phyloP scores from a whole-genome alignment of 2,888 invertebrate genomes.

The Coelinius sp. region DNA sequence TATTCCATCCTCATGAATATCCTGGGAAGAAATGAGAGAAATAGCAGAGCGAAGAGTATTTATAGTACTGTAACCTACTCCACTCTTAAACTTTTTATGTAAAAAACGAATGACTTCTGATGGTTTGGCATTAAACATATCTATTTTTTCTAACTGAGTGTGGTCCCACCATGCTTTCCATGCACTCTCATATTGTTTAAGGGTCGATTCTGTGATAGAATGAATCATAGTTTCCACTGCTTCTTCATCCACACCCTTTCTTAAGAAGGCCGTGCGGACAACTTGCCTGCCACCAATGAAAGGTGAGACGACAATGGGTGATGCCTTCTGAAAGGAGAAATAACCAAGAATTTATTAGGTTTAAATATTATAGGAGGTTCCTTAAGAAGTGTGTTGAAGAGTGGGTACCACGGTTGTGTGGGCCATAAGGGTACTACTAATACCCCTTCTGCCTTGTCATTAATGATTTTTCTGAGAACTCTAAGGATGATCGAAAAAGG shows the following conservation, averaged over 20 bases:
- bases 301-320: constrained; percentile 32
- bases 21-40: constrained; percentile 25
- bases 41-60: constrained; percentile 32
- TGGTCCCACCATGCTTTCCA: constrained; percentile 24
- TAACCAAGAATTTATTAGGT: constrained; percentile 4
- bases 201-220: constrained; percentile 30
- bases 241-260: constrained; percentile 1
- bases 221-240: constrained; percentile 13
- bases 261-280: constrained; percentile 33
- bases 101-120: constrained; percentile 17
- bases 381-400: background rate
- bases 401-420: constrained; percentile 42
- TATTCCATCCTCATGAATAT: constrained; percentile 22
- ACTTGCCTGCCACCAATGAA: constrained; percentile 29
- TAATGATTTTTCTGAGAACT: constrained; percentile 35
- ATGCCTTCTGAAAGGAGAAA: background rate
- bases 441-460: constrained; percentile 40
- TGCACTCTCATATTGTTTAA: constrained; percentile 30
- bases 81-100: background rate
- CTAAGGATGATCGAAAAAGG: constrained; percentile 42
- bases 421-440: constrained; percentile 41
- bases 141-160: background rate
- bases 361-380: background rate
- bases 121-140: constrained; percentile 7
- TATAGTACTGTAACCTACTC: constrained; percentile 7